These are phyloP conservation scores for Pseudomugil gertrudae DNA, from an alignment of 2,797 vertebrate genomes.

Conservation along the genomic window DNA sequence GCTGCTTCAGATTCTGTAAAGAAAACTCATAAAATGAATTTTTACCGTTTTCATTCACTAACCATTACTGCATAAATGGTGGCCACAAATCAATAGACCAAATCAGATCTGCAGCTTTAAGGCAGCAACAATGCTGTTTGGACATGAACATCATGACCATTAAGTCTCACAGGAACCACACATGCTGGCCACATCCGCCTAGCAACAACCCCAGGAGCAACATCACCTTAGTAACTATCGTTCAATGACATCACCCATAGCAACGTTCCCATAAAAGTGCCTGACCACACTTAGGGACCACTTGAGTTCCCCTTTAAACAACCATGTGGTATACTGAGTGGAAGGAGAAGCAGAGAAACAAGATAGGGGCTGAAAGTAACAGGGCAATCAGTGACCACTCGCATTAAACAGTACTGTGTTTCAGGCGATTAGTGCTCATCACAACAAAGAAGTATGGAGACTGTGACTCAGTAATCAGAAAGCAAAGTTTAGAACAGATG, in stretches of 20 bases:
- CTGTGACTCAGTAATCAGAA: background rate
- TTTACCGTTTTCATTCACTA: slow-evolving; percentile 1
- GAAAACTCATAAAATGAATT: slow-evolving; percentile 3
- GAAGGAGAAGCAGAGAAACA: slow-evolving; percentile 15
- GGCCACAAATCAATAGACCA: slow-evolving; percentile 24
- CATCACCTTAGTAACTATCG: slow-evolving; percentile 63
- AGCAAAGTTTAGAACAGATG: background rate
- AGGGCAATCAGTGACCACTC: slow-evolving; percentile 6
- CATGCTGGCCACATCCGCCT: slow-evolving; percentile 27
- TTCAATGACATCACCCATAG: slow-evolving; percentile 49
- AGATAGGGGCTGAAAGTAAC: background rate
- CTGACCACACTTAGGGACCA: slow-evolving; percentile 45
- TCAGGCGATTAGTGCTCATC: background rate
- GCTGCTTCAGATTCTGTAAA: slow-evolving; percentile 7
- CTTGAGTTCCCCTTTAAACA: slow-evolving; percentile 42
- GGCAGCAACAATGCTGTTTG: slow-evolving; percentile 6
- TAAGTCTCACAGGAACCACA: slow-evolving; percentile 35
- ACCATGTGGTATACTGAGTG: slow-evolving; percentile 25
- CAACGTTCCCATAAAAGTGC: slow-evolving; percentile 56
- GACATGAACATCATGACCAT: slow-evolving; percentile 3
- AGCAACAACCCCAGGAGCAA: slow-evolving; percentile 51
- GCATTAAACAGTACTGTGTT: background rate
- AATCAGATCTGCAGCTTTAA: slow-evolving; percentile 7
- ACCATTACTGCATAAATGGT: slow-evolving; percentile 6
- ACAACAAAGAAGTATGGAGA: background rate